Percentiles rank a stretch among this genome's conserved stretches.
Conservation (phyloP, 2,888 invertebrate genomes). For the Ophion ellenae region DNA sequence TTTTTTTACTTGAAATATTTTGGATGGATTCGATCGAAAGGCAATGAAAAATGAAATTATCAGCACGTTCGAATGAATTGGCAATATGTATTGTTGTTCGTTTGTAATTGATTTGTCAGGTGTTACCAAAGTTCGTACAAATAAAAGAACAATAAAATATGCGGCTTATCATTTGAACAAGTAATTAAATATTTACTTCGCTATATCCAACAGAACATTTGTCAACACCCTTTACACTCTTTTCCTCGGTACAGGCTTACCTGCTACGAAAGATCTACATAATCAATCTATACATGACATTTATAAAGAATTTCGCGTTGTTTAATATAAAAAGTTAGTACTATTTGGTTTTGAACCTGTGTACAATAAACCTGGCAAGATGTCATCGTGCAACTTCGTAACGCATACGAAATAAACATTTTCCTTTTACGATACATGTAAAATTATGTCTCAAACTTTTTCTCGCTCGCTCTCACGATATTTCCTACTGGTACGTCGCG, state of each 20-base stretch:
- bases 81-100: not conserved
- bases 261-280: conserved; percentile 21
- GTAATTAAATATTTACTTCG: not conserved
- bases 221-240: conserved; percentile 8
- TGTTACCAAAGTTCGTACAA: not conserved
- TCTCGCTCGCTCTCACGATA: not conserved
- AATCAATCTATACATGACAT: conserved; percentile 16
- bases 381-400: conserved; percentile 67
- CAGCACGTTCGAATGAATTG: not conserved
- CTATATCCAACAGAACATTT: conserved; percentile 9
- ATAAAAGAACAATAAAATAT: not conserved
- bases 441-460: not conserved
- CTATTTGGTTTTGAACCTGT: conserved; percentile 67
- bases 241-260: not conserved
- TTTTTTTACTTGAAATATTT: not conserved
- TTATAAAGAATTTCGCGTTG: conserved; percentile 25
- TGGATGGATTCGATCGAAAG: not conserved
- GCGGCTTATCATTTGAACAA: not conserved
- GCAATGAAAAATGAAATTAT: not conserved
- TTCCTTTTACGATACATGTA: conserved; percentile 1
- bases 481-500: conserved; percentile 14
- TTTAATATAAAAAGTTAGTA: conserved; percentile 61
- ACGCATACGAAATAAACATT: conserved; percentile 34
- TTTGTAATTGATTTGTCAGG: not conserved
- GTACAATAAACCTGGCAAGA: conserved; percentile 76